These are phyloP conservation scores for Marcusenius ussheri DNA, from an alignment of 2,113 vertebrate species.

Conservation along the genomic window DNA sequence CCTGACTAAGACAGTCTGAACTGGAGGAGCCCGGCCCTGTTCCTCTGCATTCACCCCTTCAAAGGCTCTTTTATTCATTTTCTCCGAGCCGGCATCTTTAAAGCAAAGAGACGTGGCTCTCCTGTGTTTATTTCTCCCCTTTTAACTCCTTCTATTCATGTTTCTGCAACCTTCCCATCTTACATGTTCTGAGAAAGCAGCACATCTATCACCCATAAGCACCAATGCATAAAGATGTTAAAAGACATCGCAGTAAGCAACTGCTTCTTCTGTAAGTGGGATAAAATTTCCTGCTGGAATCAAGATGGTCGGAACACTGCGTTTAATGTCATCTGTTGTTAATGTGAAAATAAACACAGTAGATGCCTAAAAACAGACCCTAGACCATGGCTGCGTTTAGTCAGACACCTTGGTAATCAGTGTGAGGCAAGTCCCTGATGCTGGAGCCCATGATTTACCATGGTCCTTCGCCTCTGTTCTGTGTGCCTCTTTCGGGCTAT, in stretches of 20 bases:
- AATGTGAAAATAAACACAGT: background rate
- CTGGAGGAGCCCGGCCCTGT: background rate
- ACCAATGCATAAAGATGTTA: background rate
- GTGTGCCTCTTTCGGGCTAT: background rate
- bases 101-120: background rate
- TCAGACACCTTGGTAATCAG: background rate
- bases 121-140: background rate
- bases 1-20: background rate
- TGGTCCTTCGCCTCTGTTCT: background rate
- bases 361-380: background rate
- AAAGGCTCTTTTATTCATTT: background rate
- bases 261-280: background rate
- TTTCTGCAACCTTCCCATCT: background rate
- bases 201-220: background rate
- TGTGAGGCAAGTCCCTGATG: background rate
- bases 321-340: background rate
- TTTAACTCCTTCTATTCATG: background rate
- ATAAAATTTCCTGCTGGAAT: background rate
- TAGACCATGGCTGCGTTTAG: background rate
- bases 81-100: background rate
- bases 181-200: background rate
- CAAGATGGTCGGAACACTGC: background rate
- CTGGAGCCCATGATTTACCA: background rate
- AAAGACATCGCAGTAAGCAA: background rate
- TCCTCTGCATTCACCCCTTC: background rate